These are phyloP conservation scores for Trilocha varians DNA, from an alignment of 2,888 invertebrate species.

Conservation along the genomic window DNA sequence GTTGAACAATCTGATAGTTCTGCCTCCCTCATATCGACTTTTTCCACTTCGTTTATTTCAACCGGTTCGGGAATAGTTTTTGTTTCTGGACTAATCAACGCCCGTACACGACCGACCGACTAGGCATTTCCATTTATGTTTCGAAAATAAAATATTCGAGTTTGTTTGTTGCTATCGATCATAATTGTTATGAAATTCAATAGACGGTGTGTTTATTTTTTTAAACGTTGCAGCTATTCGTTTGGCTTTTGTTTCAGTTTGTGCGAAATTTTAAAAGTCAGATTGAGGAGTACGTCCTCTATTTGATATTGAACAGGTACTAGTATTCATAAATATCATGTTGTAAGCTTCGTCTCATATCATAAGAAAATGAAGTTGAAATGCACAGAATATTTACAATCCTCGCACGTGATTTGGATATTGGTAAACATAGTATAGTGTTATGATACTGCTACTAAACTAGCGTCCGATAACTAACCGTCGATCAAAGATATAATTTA, in stretches of 20 bases:
- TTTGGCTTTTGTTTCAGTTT: not conserved
- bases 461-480: too few species aligned
- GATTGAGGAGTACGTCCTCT: too few species aligned
- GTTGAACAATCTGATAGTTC: conserved; percentile 57
- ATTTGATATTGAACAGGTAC: too few species aligned
- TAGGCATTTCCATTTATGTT: conserved; percentile 37
- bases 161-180: conserved; percentile 21
- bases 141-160: conserved; percentile 30
- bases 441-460: too few species aligned
- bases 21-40: conserved; percentile 57
- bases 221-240: not conserved
- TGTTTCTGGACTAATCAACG: conserved; percentile 68
- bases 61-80: conserved; percentile 65
- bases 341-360: too few species aligned
- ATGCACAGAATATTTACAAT: not conserved
- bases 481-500: not conserved
- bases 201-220: not conserved
- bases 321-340: too few species aligned
- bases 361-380: too few species aligned
- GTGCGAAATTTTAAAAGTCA: too few species aligned
- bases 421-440: too few species aligned
- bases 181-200: conserved; percentile 20
- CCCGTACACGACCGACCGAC: conserved; percentile 44
- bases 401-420: too few species aligned
- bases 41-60: conserved; percentile 67